These are phyloP conservation scores for Pollenia amentaria DNA, from an alignment of 2,888 invertebrate species.

Conservation along the genomic window DNA sequence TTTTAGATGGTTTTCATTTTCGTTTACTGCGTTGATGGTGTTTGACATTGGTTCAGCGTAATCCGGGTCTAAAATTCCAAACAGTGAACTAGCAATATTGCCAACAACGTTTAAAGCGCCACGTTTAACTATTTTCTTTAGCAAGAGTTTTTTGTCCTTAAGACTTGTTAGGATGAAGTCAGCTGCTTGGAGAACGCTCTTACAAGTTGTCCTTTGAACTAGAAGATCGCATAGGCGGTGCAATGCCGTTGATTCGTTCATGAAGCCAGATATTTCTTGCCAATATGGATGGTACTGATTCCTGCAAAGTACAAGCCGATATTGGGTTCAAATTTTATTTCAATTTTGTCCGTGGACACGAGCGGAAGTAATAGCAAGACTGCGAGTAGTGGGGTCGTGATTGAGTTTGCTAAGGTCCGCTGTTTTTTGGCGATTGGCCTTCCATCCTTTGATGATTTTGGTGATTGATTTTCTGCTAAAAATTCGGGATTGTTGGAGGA, in stretches of 20 bases:
- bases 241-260: conserved; percentile 1
- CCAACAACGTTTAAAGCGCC: too few species aligned
- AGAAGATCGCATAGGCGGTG: too few species aligned
- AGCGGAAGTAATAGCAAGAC: conserved; percentile 1
- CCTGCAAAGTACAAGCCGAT: background rate
- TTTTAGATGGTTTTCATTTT: too few species aligned
- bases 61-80: too few species aligned
- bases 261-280: background rate
- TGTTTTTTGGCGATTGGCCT: background rate
- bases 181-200: background rate
- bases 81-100: too few species aligned
- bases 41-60: too few species aligned
- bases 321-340: background rate
- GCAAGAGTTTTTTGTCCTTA: conserved; percentile 4
- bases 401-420: background rate
- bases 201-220: too few species aligned
- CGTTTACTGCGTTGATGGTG: too few species aligned
- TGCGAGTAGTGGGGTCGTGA: background rate
- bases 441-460: background rate
- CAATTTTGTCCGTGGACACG: background rate
- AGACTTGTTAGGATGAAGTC: background rate
- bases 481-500: too few species aligned
- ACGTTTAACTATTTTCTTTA: too few species aligned
- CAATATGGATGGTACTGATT: background rate
- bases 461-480: too few species aligned